Percentiles rank a stretch among this genome's conserved stretches.
Conservation (phyloP, 2,113 vertebrate species). For the Cichladusa arquata region DNA sequence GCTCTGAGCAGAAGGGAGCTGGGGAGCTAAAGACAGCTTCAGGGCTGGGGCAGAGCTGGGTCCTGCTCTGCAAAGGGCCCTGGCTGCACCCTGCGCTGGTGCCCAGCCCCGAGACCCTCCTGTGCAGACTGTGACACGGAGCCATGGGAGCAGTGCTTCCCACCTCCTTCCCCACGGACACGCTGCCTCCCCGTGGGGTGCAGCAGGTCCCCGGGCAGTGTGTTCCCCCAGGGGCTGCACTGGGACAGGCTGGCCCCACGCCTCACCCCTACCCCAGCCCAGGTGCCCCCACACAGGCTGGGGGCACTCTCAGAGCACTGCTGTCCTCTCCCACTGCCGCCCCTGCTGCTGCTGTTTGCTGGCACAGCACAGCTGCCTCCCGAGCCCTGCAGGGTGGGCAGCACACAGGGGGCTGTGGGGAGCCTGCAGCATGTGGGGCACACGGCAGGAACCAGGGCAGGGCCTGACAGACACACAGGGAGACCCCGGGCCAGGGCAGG, state of each 20-base stretch:
- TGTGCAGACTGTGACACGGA: fast-evolving
- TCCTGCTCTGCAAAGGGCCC: neutral
- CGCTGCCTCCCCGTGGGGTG: neutral
- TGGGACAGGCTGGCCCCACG: neutral
- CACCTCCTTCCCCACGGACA: neutral
- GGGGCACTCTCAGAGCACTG: neutral
- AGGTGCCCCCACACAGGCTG: neutral
- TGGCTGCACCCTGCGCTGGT: fast-evolving
- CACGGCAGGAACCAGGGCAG: neutral
- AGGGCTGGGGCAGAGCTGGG: neutral
- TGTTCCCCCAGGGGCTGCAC: neutral
- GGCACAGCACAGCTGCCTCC: neutral
- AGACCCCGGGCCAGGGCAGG: neutral
- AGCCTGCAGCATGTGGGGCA: fast-evolving
- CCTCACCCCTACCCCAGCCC: fast-evolving
- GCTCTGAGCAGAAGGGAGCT: neutral
- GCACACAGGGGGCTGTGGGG: neutral
- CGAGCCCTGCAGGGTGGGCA: neutral
- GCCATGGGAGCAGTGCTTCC: neutral
- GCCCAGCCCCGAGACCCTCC: neutral
- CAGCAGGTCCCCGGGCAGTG: neutral
- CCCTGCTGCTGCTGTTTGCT: neutral
- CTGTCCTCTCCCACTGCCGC: neutral
- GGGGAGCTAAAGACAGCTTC: neutral
- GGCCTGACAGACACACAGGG: neutral